Base-by-base conservation (phyloP, 1,140 invertebrate species). In the Lineus longissimus region DNA sequence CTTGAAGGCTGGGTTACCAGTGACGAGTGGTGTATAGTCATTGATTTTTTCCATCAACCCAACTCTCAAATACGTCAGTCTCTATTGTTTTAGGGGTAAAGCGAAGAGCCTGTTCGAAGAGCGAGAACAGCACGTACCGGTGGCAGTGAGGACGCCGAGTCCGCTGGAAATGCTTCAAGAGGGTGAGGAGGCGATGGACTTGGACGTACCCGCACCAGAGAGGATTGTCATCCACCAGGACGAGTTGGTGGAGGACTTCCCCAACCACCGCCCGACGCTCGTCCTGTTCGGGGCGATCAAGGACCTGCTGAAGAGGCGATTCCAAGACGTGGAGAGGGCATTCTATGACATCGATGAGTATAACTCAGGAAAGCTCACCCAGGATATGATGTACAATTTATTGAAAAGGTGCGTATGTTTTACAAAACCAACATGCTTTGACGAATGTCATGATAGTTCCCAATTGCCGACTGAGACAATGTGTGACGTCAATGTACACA, bases 351-450 rank as follows among this genome's bases (percentile, higher is more conserved):
- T 81, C 33, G 80, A 82, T 60, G 77, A 77, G 55, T 63, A 65
- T 9, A 82, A 81, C 67, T 73, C 73, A 2, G 67, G 73, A 30
- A 66, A 76, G 36, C 55, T 82, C 51, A 74, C 73, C 43, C 77
- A 78, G 61, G 80, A 80, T 57, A 73, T 71, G 67, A 78, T 81
- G 75, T 78, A 73, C 56, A 72, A 75, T 47, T 70, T 81, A 0
- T 61, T 81, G 7, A 75, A 67, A 65, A 72, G 66, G 76, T 79
- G 70, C 64, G 60, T n/a, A n/a, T n/a, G n/a, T n/a, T n/a, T n/a
- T n/a, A n/a, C n/a, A n/a, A n/a, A 40, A 56, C 56, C 36, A 9
- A 55, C 22, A 22, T 55, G 51, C 9, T 55, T 55, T 55, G 25
- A 55, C 51, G n/a, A n/a, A n/a, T n/a, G n/a, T n/a, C n/a, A n/a